Base-by-base conservation (phyloP, 1,140 invertebrate genomes). In the Heliconius himera region DNA sequence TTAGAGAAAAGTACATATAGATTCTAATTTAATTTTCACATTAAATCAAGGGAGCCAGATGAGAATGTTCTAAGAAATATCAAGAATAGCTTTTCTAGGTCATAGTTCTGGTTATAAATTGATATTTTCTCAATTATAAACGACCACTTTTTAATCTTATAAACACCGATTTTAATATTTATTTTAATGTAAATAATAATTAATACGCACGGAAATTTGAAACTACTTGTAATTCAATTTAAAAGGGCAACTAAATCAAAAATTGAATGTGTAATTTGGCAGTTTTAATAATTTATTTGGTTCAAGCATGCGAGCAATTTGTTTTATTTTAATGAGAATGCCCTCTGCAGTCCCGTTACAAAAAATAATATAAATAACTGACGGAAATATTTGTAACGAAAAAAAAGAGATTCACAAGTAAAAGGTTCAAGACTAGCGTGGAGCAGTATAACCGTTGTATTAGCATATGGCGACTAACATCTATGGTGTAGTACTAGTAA, bases 401-500 rank as follows among this genome's bases (percentile, higher is more conserved):
- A 72, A 13, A n/a, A 29, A 72, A 38, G 41, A 73, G 8, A 73
- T 38, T 20, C 18, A 49, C 0, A 77, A 76, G 56, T 49, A 20
- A 77, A 74, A 81, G 81, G 81, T 82, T 86, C 83, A 86, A 88
- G 70, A 83, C 66, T 70, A 29, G n/a, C 76, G 18, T 1, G 41
- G 70, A 85, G 79, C 74, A 56, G 70, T 88, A 79, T 54, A 82
- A 51, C 41, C 70, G 26, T 77, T 82, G 80, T 84, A 87, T 81
- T 87, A 87, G 85, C 84, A 78, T 81, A 79, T 83, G 84, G 80
- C 77, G 77, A 77, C 83, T 84, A 77, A 70, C 79, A 84, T 82
- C 82, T 85, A 86, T 84, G 85, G 84, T 85, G 83, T 85, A 72
- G 46, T 71, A 71, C 75, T 70, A 81, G 80, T 78, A 81, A 85